These are phyloP conservation scores for Idaea straminata DNA, from an alignment of 2,888 invertebrate species.

Conservation along the genomic window DNA sequence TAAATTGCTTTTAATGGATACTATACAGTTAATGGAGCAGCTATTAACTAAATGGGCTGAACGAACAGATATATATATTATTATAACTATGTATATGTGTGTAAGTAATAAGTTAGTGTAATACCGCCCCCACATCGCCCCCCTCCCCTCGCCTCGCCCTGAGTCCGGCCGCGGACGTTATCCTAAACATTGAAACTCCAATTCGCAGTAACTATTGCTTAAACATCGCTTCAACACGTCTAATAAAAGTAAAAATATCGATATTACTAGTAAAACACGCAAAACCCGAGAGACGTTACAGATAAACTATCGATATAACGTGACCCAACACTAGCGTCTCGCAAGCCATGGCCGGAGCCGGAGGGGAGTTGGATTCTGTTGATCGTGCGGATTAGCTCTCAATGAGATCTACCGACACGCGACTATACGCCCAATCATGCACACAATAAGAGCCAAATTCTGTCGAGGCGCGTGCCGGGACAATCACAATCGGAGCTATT, in stretches of 20 bases:
- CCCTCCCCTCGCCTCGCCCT: no score
- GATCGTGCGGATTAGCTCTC: constrained; percentile 29
- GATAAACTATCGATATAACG: not conserved
- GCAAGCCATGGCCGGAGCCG: not conserved
- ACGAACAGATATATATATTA: no score
- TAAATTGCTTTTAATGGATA: no score
- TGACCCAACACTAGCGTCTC: not conserved
- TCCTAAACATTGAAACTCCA: not conserved
- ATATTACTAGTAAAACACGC: not conserved
- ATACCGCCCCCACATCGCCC: no score
- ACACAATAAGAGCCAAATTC: constrained; percentile 9
- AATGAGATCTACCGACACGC: constrained; percentile 8
- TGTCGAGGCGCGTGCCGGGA: constrained; percentile 1
- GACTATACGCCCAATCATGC: constrained; percentile 8
- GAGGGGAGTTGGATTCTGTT: constrained; percentile 19
- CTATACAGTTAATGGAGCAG: no score
- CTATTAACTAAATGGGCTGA: no score
- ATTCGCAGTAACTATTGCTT: not conserved
- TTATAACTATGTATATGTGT: no score
- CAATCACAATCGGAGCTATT: constrained; percentile 23
- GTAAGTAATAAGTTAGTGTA: no score
- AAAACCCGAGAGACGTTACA: not conserved
- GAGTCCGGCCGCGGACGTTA: not conserved
- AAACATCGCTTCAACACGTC: not conserved
- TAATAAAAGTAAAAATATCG: not conserved